A percentile compares a stretch with the other conserved stretches of the same genome.
Conservation (phyloP, 2,113 vertebrate genomes). For the Melanocharis versteri region DNA sequence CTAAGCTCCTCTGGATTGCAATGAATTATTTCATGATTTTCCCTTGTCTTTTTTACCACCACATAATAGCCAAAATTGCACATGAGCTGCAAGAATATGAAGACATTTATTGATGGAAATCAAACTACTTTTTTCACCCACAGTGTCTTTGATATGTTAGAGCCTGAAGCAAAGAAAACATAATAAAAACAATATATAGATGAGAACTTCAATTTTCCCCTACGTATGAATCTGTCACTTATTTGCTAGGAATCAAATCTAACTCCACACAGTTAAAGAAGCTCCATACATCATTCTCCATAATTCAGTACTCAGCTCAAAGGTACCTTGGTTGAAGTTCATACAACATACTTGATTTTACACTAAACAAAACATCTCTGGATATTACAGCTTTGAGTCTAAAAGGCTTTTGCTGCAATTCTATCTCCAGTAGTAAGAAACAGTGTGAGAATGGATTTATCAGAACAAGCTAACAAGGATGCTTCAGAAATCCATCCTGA, state of each 20-base stretch:
- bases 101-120: conserved; percentile 68
- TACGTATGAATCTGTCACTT: conserved; percentile 66
- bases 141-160: conserved; percentile 56
- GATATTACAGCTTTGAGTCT: conserved; percentile 4
- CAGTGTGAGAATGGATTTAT: neutral
- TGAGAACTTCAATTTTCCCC: conserved; percentile 68
- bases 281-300: conserved; percentile 52
- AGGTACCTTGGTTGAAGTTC: conserved; percentile 36
- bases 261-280: conserved; percentile 60
- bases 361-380: conserved; percentile 36
- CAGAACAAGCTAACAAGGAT: neutral
- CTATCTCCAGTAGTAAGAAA: neutral
- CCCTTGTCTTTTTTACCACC: conserved; percentile 11
- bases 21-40: conserved; percentile 45
- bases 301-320: conserved; percentile 40
- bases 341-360: conserved; percentile 35
- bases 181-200: conserved; percentile 72
- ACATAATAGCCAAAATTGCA: conserved; percentile 36
- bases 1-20: neutral
- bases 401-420: conserved; percentile 4
- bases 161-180: conserved; percentile 70
- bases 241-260: conserved; percentile 71
- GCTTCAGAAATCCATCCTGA: neutral
- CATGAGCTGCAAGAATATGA: conserved; percentile 51
- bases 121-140: conserved; percentile 64